Base-by-base conservation (phyloP, 2,797 vertebrate species). In the Smutsia temminckii region DNA sequence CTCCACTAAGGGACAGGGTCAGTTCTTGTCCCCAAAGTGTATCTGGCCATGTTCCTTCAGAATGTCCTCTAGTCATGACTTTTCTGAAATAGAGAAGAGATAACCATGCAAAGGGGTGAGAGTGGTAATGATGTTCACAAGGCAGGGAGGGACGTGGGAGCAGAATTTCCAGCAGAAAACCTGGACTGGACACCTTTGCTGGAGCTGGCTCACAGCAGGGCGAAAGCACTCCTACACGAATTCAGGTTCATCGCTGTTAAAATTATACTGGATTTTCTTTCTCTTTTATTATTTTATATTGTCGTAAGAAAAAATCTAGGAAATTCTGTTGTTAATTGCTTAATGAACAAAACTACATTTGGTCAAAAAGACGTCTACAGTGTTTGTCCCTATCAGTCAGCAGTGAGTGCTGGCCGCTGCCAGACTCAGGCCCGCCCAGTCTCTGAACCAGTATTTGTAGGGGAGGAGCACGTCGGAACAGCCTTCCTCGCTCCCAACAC, bases 171-270 rank as follows among this genome's bases (percentile, higher is more conserved):
- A 40, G 80, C 17, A 27, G 55, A 53, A 92, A 61, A 61, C 14
- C 42, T 2, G 7, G 12, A 23, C 40, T 8, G 61, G 49, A 32
- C 69, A 40, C 16, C 13, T 68, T 53, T 12, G 34, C 71, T 11
- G 11, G 20, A 68, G 53, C 23, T 42, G 42, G 34, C n/a, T n/a
- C 16, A 10, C 29, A 40, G 71, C 51, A 53, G 23, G 53, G 61
- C 7, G 2, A 64, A 63, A 64, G 55, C 75, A 59, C n/a, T 37
- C 75, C 42, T 46, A 0, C 20, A 27, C 21, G 85, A 94, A 97
- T 97, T 80, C 75, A 97, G 93, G 94, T 96, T 97, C 97, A 97
- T 95, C 96, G 96, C 51, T 97, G 75, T 95, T 97, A 97, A 97
- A 96, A 96, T 96, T 97, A 96, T 25, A 84, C 55, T 68, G 69